Conservation (phyloP, 2,888 invertebrate genomes). For the Drosophila sordidapex region DNA sequence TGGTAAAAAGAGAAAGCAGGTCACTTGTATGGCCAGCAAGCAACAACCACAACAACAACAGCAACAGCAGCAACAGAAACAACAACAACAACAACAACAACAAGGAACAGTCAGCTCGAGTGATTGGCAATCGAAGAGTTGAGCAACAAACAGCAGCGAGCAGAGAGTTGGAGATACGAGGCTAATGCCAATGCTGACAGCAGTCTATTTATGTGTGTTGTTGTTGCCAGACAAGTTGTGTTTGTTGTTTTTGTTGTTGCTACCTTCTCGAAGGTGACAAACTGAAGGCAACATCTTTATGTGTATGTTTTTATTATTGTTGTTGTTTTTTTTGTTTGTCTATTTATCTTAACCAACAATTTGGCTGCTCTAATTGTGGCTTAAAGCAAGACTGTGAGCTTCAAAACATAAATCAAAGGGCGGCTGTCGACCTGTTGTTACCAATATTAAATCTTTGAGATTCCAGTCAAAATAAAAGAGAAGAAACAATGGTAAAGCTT, state of each 20-base stretch:
- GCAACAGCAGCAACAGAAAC: not conserved
- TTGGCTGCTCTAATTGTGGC: slow-evolving; percentile 67
- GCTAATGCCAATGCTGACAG: slow-evolving; percentile 65
- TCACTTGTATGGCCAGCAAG: slow-evolving; percentile 82
- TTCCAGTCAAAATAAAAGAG: not conserved
- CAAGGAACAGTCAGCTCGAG: slow-evolving; percentile 46
- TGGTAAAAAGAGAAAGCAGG: slow-evolving; percentile 84
- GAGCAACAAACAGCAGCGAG: slow-evolving; percentile 59
- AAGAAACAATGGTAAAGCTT: slow-evolving; percentile 45
- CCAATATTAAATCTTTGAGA: slow-evolving; percentile 11
- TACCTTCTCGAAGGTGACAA: slow-evolving; percentile 76
- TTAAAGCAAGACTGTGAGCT: slow-evolving; percentile 17
- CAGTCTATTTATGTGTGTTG: slow-evolving; percentile 24
- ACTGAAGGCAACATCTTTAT: slow-evolving; percentile 49
- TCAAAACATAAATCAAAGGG: slow-evolving; percentile 35
- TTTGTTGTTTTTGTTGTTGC: slow-evolving; percentile 19
- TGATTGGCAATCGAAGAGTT: slow-evolving; percentile 79
- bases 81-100: slow-evolving; percentile 10
- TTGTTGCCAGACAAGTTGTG: not conserved
- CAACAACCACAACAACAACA: slow-evolving; percentile 2
- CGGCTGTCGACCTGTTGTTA: not conserved
- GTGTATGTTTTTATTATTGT: slow-evolving; percentile 1
- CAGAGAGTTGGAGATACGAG: slow-evolving; percentile 49
- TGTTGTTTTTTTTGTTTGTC: not conserved
- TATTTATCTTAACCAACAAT: slow-evolving; percentile 13